A percentile compares a stretch with the other conserved stretches of the same genome.
These are phyloP conservation scores for Procambarus virginalis DNA, from an alignment of 1,140 invertebrate genomes.

Conservation along the genomic window DNA sequence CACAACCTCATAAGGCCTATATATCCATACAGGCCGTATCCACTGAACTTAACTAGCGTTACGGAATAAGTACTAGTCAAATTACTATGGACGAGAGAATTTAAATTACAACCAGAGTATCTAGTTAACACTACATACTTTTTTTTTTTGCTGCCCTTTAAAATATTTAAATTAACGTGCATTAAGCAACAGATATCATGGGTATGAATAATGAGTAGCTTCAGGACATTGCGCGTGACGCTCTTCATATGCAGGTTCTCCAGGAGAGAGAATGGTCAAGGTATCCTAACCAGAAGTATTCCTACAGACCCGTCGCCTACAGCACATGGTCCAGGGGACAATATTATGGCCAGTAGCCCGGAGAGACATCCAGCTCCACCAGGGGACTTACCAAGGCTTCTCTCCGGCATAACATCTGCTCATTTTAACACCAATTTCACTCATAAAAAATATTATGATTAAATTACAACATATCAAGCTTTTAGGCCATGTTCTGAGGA, in stretches of 20 bases:
- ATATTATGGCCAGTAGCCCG: background rate
- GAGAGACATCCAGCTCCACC: constrained; percentile 7
- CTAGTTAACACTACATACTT: too few relatives aligned
- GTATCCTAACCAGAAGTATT: background rate
- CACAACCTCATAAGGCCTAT: too few relatives aligned
- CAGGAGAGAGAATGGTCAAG: background rate
- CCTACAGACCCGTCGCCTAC: background rate
- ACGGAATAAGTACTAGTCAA: too few relatives aligned
- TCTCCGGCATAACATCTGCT: background rate
- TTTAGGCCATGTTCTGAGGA: background rate
- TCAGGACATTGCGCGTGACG: background rate
- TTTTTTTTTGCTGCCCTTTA: too few relatives aligned
- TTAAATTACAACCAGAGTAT: too few relatives aligned
- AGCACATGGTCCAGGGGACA: background rate
- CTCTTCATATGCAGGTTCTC: background rate
- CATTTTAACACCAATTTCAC: background rate
- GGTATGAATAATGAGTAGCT: too few relatives aligned
- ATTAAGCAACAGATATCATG: too few relatives aligned
- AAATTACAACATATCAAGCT: background rate
- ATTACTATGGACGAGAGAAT: too few relatives aligned
- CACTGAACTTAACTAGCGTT: too few relatives aligned
- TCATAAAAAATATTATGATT: too few relatives aligned
- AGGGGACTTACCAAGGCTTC: background rate
- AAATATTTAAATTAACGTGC: too few relatives aligned
- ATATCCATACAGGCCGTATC: too few relatives aligned